These are phyloP conservation scores for Druon quercuslanigerum DNA, from an alignment of 1,140 invertebrate species.

Conservation along the genomic window DNA sequence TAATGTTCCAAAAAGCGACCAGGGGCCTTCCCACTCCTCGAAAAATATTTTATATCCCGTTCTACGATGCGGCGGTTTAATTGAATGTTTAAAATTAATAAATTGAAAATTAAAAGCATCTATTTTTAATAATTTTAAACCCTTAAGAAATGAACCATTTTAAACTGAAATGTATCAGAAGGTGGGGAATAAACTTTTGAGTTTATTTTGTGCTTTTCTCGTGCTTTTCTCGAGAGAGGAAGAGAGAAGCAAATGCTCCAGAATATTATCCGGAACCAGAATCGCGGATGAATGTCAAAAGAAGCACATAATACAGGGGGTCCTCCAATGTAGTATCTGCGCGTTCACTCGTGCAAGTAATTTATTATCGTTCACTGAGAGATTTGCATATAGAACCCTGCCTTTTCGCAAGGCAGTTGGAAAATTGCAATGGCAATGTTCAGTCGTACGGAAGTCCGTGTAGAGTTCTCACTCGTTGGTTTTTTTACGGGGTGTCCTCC, in stretches of 20 bases:
- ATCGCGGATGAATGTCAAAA: conserved; percentile 47
- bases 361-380: conserved; percentile 58
- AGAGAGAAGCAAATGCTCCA: conserved; percentile 7
- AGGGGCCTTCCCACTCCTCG: too few relatives aligned
- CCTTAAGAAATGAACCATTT: too few relatives aligned
- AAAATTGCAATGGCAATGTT: conserved; percentile 61
- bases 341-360: conserved; percentile 57
- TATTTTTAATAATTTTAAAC: too few relatives aligned
- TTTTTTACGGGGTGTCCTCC: conserved; percentile 16
- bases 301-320: conserved; percentile 53
- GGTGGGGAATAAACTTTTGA: too few relatives aligned
- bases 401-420: conserved; percentile 42
- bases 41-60: too few relatives aligned
- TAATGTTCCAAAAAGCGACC: too few relatives aligned
- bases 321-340: conserved; percentile 44
- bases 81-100: too few relatives aligned
- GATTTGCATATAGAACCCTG: conserved; percentile 58
- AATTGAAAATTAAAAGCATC: too few relatives aligned
- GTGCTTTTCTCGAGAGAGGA: neutral
- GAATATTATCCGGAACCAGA: neutral
- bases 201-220: too few relatives aligned
- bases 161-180: too few relatives aligned
- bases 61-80: too few relatives aligned
- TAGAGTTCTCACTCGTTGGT: neutral
- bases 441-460: conserved; percentile 45